Evolutionary conservation across 2,113 vertebrate genomes (phyloP), one percentile per base, ranked within the genome.

Genomic region (Pachypanchax playfairii): DNA sequence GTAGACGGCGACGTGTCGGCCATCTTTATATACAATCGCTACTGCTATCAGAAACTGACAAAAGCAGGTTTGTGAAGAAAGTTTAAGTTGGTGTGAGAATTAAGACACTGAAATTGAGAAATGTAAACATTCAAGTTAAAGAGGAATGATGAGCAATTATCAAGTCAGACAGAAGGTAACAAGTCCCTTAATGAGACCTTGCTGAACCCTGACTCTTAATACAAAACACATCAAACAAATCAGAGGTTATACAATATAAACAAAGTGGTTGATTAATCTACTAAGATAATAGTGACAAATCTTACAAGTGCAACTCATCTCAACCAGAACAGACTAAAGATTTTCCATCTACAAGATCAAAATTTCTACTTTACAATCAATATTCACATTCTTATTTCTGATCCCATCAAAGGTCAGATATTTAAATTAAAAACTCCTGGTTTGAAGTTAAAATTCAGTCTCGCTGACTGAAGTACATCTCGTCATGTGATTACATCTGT

Each of bases 311-410:
- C 79, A 78, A 75, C 31, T 12, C 1, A n/a, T 18, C 13, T 26
- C 10, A 22, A 68, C 14, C 35, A 29, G n/a, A n/a, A n/a, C n/a
- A n/a, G n/a, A n/a, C n/a, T n/a, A n/a, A n/a, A n/a, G n/a, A n/a
- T n/a, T n/a, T n/a, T n/a, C n/a, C 73, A 80, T 73, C 10, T 77
- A 79, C 53, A 21, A 15, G 46, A 49, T 24, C 47, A 49, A n/a
- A 11, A 39, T 59, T 43, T 59, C 29, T 59, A 53, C 41, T 36
- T 53, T 39, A 70, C 20, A 61, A 31, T 66, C 17, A 50, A 20
- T 63, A 44, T 71, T 79, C 64, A 82, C 80, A 85, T 73, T 79
- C 52, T 36, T 72, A 13, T 35, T 29, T 35, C 21, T 14, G 21
- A 56, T 21, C 31, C 43, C 54, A 44, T 22, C n/a, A 15, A 74